Percentiles rank a stretch among this genome's conserved stretches.
Conservation (phyloP, 2,797 vertebrate species). For the Sciurus vulgaris region DNA sequence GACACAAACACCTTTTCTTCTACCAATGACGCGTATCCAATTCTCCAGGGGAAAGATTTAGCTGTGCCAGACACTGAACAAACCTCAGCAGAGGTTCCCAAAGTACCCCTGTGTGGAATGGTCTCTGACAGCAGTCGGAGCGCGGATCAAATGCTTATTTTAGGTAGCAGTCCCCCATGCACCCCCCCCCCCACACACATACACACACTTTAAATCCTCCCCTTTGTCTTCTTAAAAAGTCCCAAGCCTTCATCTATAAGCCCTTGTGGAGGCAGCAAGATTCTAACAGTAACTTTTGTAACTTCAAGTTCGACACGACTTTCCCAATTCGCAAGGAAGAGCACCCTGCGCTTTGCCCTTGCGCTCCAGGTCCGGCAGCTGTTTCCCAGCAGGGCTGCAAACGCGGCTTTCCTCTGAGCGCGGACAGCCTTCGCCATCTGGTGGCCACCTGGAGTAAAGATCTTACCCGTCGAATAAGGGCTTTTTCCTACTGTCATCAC, state of each 20-base stretch:
- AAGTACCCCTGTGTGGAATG: background rate
- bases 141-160: background rate
- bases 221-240: background rate
- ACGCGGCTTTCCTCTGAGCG: background rate
- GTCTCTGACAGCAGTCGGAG: background rate
- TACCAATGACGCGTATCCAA: background rate
- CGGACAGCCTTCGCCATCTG: constrained; percentile 79
- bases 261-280: background rate
- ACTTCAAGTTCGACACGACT: background rate
- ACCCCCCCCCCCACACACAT: too few species aligned
- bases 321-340: fast-evolving
- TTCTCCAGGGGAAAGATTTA: background rate
- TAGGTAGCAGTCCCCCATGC: background rate
- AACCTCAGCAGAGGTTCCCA: too few species aligned
- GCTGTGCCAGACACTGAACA: background rate
- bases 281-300: background rate
- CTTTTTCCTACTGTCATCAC: fast-evolving
- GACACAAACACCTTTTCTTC: background rate
- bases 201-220: background rate
- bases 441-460: constrained; percentile 25
- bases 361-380: too few species aligned
- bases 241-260: background rate
- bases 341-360: background rate
- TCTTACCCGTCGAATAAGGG: fast-evolving
- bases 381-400: background rate